These are phyloP conservation scores for Epinephelus coioides DNA, from an alignment of 2,797 vertebrate genomes.

Conservation along the genomic window DNA sequence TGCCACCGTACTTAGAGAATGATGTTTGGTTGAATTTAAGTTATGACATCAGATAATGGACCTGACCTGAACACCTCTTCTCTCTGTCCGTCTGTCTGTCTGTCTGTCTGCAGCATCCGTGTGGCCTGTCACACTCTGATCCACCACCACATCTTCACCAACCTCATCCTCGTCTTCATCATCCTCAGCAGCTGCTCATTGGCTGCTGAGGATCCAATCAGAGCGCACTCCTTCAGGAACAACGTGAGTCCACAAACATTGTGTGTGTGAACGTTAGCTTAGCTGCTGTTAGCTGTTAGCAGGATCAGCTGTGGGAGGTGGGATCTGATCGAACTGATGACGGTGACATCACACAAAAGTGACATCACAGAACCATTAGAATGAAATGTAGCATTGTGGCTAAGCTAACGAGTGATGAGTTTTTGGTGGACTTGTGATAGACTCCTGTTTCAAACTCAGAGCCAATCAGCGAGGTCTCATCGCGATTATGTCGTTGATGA, in stretches of 20 bases:
- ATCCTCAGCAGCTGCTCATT: slow-evolving; percentile 97
- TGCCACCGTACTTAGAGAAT: no score
- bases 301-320: no score
- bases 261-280: no score
- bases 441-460: background rate
- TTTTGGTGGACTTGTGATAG: no score
- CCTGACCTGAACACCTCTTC: background rate
- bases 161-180: slow-evolving; percentile 99
- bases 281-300: no score
- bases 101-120: slow-evolving; percentile 87
- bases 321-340: no score
- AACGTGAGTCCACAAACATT: slow-evolving; percentile 86
- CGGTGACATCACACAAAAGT: no score
- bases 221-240: slow-evolving; percentile 96
- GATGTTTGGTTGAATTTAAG: no score
- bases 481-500: background rate
- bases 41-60: no score
- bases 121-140: slow-evolving; percentile 95
- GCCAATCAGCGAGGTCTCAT: slow-evolving; percentile 13
- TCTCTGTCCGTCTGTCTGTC: background rate
- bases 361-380: no score
- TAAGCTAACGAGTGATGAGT: slow-evolving; percentile 7
- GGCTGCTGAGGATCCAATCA: slow-evolving; percentile 97
- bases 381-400: background rate
- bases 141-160: slow-evolving; percentile 98